Conservation (phyloP, 2,888 invertebrate genomes). For the Apotomis capreana region DNA sequence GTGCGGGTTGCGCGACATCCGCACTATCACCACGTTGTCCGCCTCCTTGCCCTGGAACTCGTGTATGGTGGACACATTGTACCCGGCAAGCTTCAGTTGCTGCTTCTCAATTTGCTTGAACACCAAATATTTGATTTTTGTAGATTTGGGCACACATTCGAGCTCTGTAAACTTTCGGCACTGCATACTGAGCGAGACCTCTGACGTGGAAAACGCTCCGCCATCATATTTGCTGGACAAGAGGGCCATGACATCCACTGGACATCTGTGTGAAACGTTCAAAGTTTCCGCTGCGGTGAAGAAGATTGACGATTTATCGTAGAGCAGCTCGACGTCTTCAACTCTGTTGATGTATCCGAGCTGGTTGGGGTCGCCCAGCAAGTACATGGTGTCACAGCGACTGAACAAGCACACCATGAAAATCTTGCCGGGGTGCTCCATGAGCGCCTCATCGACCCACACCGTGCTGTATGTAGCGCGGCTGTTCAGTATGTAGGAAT, state of each 20-base stretch:
- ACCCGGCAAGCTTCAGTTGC: conserved; percentile 21
- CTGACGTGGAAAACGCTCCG: conserved; percentile 29
- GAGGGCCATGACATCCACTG: conserved; percentile 34
- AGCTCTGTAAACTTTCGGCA: conserved; percentile 19
- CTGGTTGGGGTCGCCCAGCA: conserved; percentile 37
- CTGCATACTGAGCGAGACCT: conserved; percentile 18
- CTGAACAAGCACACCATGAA: conserved; percentile 35
- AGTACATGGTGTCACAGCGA: conserved; percentile 11
- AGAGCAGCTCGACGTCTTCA: background rate
- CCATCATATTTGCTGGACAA: conserved; percentile 24
- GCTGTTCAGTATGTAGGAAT: conserved; percentile 36
- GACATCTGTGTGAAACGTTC: conserved; percentile 36
- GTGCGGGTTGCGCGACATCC: conserved; percentile 17
- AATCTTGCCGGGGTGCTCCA: conserved; percentile 37
- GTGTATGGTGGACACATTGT: conserved; percentile 35
- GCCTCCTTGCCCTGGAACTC: conserved; percentile 37
- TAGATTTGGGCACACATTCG: conserved; percentile 13
- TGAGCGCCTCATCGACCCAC: conserved; percentile 38
- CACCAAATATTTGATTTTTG: conserved; percentile 27
- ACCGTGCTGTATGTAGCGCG: background rate
- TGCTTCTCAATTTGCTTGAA: conserved; percentile 37
- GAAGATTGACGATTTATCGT: conserved; percentile 27
- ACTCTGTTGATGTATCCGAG: conserved; percentile 37
- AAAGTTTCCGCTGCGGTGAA: conserved; percentile 15
- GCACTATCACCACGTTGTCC: conserved; percentile 29